These are phyloP conservation scores for Leptatherina wallacei DNA, from an alignment of 2,797 vertebrate genomes.

Conservation along the genomic window DNA sequence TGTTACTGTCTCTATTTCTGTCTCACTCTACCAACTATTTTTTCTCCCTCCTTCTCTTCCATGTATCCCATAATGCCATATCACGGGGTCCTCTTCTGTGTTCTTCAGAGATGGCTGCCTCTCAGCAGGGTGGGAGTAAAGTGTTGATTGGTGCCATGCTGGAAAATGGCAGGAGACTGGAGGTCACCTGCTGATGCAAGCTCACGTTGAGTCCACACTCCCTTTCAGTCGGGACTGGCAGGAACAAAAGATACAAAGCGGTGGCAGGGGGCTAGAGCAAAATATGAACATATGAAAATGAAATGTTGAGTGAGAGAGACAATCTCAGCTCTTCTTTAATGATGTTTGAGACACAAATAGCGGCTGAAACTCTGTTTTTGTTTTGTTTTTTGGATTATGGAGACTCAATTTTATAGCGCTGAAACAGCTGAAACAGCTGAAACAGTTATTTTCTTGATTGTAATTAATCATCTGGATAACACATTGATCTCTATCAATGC, in stretches of 20 bases:
- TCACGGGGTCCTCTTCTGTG: conserved; percentile 59
- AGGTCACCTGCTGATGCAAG: conserved; percentile 53
- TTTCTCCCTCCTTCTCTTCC: conserved; percentile 31
- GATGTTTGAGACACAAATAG: conserved; percentile 32
- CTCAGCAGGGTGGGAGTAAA: conserved; percentile 65
- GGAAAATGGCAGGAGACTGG: conserved; percentile 73
- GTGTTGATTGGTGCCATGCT: conserved; percentile 82
- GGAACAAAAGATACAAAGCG: conserved; percentile 52
- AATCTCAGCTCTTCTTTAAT: conserved; percentile 45
- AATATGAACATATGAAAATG: conserved; percentile 51
- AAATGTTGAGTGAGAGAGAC: conserved; percentile 30
- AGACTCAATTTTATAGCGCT: no score
- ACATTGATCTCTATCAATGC: no score
- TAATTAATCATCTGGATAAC: no score
- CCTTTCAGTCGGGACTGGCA: conserved; percentile 51
- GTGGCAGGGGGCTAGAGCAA: conserved; percentile 18
- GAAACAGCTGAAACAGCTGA: no score
- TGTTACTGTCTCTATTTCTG: conserved; percentile 61
- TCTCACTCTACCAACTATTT: conserved; percentile 21
- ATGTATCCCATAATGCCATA: conserved; percentile 49
- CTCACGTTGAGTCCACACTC: conserved; percentile 52
- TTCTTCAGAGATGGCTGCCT: conserved; percentile 67
- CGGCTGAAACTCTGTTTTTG: conserved; percentile 3
- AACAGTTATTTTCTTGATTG: no score
- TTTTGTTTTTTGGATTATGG: not conserved